Percentiles rank a stretch among this genome's conserved stretches.
Evolutionary conservation across 2,113 vertebrate genomes (phyloP).

Genomic region (Podarcis raffonei): DNA sequence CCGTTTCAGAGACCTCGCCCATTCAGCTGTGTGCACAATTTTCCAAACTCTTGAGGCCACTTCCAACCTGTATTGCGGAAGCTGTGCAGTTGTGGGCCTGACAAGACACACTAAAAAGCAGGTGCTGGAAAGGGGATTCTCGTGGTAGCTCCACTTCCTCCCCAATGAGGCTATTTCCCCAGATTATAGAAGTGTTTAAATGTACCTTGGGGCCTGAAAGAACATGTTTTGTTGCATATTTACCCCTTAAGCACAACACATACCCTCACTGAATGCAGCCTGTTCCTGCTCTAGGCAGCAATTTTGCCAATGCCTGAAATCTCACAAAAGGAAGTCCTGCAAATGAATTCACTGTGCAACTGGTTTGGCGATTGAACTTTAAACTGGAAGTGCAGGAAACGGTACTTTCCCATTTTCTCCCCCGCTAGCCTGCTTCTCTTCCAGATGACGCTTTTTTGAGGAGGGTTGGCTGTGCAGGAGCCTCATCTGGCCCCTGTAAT

Average conservation of each 20-base stretch:
- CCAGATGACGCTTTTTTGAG: too few species aligned
- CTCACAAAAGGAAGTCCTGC: neutral
- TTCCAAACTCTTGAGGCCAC: too few species aligned
- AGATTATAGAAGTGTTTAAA: neutral
- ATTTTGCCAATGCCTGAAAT: accelerated
- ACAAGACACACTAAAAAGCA: too few species aligned
- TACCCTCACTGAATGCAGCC: neutral
- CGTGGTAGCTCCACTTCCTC: neutral
- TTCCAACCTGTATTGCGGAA: too few species aligned
- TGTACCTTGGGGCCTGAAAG: neutral
- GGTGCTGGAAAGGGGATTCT: too few species aligned
- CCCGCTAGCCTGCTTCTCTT: neutral
- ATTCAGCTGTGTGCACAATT: too few species aligned
- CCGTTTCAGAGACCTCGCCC: too few species aligned
- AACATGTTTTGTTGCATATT: neutral
- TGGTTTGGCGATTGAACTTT: neutral
- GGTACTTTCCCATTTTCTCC: neutral
- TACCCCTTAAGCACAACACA: too few species aligned
- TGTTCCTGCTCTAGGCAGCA: neutral
- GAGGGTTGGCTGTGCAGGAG: too few species aligned
- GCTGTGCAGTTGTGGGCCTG: too few species aligned
- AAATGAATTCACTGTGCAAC: too few species aligned
- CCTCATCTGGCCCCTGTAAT: neutral
- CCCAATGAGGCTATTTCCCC: neutral
- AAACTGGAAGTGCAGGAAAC: neutral